These are phyloP conservation scores for Prionailurus viverrinus DNA, from an alignment of 2,113 vertebrate genomes.

Conservation along the genomic window DNA sequence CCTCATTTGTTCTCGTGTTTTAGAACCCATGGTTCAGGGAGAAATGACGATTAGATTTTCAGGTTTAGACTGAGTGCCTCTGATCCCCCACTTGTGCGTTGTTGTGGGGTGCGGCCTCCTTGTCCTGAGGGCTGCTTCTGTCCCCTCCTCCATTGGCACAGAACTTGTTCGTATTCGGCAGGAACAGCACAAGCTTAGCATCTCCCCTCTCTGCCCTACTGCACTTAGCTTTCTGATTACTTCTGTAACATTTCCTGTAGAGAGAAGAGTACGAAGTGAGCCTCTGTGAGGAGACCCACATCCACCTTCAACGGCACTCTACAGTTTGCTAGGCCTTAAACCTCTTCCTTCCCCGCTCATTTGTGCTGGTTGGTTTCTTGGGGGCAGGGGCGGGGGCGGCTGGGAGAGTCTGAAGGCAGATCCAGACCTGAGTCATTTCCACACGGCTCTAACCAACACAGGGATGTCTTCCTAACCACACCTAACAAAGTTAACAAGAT, in stretches of 20 bases:
- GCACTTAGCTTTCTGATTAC: not conserved
- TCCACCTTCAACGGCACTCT: not conserved
- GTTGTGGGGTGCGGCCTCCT: rapidly evolving
- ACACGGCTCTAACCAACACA: not conserved
- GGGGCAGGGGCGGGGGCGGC: not conserved
- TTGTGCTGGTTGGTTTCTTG: not conserved
- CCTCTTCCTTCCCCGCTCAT: not conserved
- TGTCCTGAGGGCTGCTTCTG: not conserved
- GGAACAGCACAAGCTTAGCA: not conserved
- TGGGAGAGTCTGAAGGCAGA: not conserved
- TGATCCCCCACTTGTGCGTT: not conserved
- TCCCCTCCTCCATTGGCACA: not conserved
- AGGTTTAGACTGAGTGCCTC: not conserved
- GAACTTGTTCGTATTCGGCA: not conserved
- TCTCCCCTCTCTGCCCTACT: not conserved
- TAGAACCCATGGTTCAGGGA: not conserved
- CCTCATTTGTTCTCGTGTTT: not conserved
- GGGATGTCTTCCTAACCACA: not conserved
- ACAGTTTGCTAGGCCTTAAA: not conserved
- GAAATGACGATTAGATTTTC: not conserved
- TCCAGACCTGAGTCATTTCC: not conserved
- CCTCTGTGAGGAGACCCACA: not conserved
- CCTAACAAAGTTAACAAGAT: not conserved
- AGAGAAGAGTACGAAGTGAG: not conserved
- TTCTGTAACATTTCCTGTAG: not conserved